Evolutionary conservation across 2,888 invertebrate genomes (phyloP), one percentile per base, ranked within the genome.

Genomic region (Phyllotreta cruciferae): DNA sequence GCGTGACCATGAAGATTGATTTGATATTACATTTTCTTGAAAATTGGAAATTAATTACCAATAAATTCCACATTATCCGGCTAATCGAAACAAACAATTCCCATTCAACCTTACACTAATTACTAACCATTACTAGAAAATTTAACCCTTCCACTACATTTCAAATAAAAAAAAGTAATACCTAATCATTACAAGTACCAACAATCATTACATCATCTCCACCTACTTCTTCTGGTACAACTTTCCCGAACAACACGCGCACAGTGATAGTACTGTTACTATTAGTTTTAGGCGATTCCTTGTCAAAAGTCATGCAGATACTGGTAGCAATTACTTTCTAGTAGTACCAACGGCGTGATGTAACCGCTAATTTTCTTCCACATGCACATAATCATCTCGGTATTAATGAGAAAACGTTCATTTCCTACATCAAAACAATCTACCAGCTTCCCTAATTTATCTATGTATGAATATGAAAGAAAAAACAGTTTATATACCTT

Each of bases 361-460:
- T n/a, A 45, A 44, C 56, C 44, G 24, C 45, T 37, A 37, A 56
- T 45, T 56, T 56, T 45, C 45, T 56, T 36, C 8, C 44, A 24
- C 36, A 34, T 55, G n/a, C 39, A 24, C 36, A 39, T 55, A 42
- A 55, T 55, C 35, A 42, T 44, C 11, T 11, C n/a, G 13, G 54
- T 14, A 24, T 6, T 34, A 42, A 55, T 41, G 55, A 41, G 55
- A 42, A 42, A 55, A 55, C 9, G 35, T 35, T 55, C 36, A 11
- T 55, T 55, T 55, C 55, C 55, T 44, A 34, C 35, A 41, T 24
- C 8, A 42, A 54, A 8, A 10, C 2, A n/a, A n/a, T n/a, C n/a
- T n/a, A n/a, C n/a, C n/a, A n/a, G n/a, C n/a, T n/a, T n/a, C n/a
- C n/a, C n/a, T n/a, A n/a, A n/a, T n/a, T n/a, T n/a, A n/a, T n/a